Evolutionary conservation across 2,888 invertebrate species (phyloP).

Genomic region (Calliopum simillimum): DNA sequence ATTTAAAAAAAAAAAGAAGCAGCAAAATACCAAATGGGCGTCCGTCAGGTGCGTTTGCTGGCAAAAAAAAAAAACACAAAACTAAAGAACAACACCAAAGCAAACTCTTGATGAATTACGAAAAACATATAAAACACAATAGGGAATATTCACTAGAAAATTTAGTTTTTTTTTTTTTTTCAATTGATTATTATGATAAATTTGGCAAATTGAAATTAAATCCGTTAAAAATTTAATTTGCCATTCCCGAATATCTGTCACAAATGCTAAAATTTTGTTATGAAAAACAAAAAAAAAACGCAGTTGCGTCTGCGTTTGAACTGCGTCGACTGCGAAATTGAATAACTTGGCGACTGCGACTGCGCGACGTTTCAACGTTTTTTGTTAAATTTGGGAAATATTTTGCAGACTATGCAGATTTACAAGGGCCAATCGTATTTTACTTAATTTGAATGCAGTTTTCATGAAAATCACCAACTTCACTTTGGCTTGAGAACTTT

Average conservation of each 20-base stretch:
- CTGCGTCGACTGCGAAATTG: neutral
- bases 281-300: too few species aligned
- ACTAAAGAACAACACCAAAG: neutral
- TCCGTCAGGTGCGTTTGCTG: constrained; percentile 20
- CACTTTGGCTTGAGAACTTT: constrained; percentile 17
- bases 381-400: neutral
- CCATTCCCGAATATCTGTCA: neutral
- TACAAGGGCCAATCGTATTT: neutral
- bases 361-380: neutral
- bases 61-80: neutral
- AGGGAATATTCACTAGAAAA: neutral
- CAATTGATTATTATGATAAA: neutral
- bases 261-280: constrained; percentile 1
- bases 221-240: too few species aligned
- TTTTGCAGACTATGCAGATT: too few species aligned
- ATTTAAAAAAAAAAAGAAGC: neutral
- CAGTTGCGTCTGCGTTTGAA: constrained; percentile 12
- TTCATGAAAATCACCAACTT: neutral
- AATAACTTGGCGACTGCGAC: constrained; percentile 16
- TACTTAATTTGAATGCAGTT: neutral
- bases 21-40: neutral
- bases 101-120: neutral
- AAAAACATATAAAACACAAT: neutral
- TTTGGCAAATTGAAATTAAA: too few species aligned
- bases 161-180: neutral